Evolutionary conservation across 2,888 invertebrate genomes (phyloP), one percentile per base, ranked within the genome.

Genomic region (Anoncus sp.): DNA sequence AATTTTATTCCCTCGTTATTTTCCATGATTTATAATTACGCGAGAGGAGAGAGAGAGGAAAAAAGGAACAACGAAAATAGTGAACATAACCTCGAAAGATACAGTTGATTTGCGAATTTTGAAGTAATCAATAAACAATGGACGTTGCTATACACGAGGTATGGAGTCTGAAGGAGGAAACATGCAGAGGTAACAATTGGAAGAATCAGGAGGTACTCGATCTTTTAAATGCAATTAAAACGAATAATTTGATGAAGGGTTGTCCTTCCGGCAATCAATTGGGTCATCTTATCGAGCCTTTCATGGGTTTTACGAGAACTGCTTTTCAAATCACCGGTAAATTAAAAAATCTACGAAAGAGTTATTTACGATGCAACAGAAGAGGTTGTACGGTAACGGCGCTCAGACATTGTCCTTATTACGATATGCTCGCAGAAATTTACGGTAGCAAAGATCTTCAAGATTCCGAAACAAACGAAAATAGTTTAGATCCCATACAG

Each of bases 301-400:
- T 82, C 2, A 77, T 83, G 20, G 85, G 85, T 3, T 85, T 77
- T 60, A 57, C 55, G n/a, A 79, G 85, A 24, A 84, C 84, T 0
- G 75, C 84, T 18, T 79, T 81, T 38, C 85, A 86, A 63, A 82
- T 86, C 40, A 82, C 83, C 2, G 53, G 83, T 0, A 85, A 85
- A 67, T 55, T 86, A 7, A 84, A 83, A 40, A 82, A 79, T 16
- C 38, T 85, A 16, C 81, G 84, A 22, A 83, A 83, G 51, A 82
- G 76, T 55, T 86, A 80, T 63, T 67, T 82, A 40, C 66, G 74
- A 9, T 84, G 73, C 63, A 70, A 74, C 45, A 79, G 75, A 22
- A 77, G 79, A 27, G 81, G 77, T 16, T 18, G 72, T 2, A 60
- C 76, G 0, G 49, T 73, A 3, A 62, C 75, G 2, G 59, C 62